A percentile compares a stretch with the other conserved stretches of the same genome.
Conservation (phyloP, 2,888 invertebrate genomes). For the Heteromyza rotundicornis region DNA sequence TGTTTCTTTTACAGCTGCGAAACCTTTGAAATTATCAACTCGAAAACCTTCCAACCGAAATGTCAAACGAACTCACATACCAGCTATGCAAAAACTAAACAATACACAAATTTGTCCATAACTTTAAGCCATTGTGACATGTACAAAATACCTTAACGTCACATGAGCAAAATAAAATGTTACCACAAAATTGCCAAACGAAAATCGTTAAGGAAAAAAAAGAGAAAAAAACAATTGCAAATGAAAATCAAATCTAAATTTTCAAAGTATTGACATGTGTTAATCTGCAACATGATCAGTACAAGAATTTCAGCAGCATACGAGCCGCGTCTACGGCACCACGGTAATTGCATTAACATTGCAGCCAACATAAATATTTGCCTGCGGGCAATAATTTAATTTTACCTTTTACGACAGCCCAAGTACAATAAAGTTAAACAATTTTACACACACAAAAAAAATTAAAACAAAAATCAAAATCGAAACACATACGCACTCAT, state of each 20-base stretch:
- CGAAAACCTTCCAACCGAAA: no score
- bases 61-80: no score
- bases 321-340: no score
- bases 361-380: background rate
- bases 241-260: background rate
- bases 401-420: slow-evolving; percentile 1
- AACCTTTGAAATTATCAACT: no score
- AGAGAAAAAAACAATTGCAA: background rate
- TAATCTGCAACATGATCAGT: background rate
- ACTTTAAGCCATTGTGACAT: background rate
- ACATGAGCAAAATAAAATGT: background rate
- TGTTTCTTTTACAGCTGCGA: no score
- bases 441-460: no score
- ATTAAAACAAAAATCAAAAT: no score
- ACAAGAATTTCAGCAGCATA: background rate
- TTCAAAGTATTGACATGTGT: background rate
- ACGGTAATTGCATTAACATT: background rate
- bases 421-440: no score
- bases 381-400: background rate
- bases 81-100: no score
- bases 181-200: no score
- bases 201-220: no score
- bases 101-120: no score
- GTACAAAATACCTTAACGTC: background rate
- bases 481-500: background rate